Evolutionary conservation across 2,797 vertebrate species (phyloP), one percentile per base, ranked within the genome.

Genomic region (Ficedula albicollis): DNA sequence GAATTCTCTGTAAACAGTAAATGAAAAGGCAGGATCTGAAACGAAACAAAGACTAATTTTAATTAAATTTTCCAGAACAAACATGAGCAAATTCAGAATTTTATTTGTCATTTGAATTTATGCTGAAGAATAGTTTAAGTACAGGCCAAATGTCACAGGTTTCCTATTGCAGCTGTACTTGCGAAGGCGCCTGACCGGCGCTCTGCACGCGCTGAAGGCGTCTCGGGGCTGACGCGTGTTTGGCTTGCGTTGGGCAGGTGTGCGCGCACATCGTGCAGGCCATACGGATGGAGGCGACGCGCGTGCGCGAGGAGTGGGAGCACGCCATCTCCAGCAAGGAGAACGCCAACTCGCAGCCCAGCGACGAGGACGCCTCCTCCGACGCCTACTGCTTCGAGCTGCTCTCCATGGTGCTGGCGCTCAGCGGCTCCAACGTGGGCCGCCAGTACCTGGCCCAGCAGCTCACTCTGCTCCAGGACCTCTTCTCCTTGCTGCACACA

Each of bases 261-360:
- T 99, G 99, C 60, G 99, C 99, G 12, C 99, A 99, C 94, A 99
- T 99, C 4, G 99, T 99, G 52, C 99, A 99, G 97, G 99, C 99
- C 72, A 99, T 99, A 64, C 98, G 99, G 9, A 99, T 99, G 99
- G 99, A 99, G 97, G 99, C 99, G 13, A 99, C 99, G 0, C 98
- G 99, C 3, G 99, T 99, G 36, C 98, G 99, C 30, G 99, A 99
- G 85, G 99, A 99, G 87, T 99, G 99, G 99, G 99, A 99, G 58
- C 99, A 99, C 29, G 99, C 99, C 91, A 99, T 99, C 93, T 99
- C 99, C 87, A 99, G 99, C 98, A 99, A 99, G 74, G 99, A 99
- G 97, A 99, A 99, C 2, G 99, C 99, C 77, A 99, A 99, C 97
- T 99, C 99, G 0, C 99, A 99, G 97, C 99, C 99, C 54, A 99